Evolutionary conservation across 2,888 invertebrate species (phyloP), one percentile per base, ranked within the genome.

Genomic region (Agonopterix alstromeriana): DNA sequence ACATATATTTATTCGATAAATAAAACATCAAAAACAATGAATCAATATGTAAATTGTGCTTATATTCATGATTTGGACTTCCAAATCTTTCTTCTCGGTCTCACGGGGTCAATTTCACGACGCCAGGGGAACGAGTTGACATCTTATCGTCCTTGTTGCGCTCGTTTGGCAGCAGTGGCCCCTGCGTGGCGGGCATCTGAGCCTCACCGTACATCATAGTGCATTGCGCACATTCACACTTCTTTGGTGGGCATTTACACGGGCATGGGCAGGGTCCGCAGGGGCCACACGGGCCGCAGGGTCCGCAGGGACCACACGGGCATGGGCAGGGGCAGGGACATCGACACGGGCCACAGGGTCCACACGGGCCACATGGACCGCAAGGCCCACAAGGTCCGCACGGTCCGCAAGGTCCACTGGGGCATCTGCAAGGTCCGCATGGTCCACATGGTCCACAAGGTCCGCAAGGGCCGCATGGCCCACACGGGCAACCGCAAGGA

Each of bases 241-340:
- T 63, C 54, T 61, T 63, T 10, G 56, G 49, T 10, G 46, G 57
- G 46, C 42, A 53, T 43, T 14, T 14, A 42, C 56, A 60, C 50
- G 45, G 47, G 8, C 70, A 69, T 0, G 68, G 61, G 0, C 65
- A 70, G 0, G 71, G 70, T 0, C 65, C 59, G 10, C 66, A 72
- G 0, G 64, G 72, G 14, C 55, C 59, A 14, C 64, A 69, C 10
- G 70, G 70, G 0, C 77, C 73, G n/a, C 76, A 73, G 0, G 79
- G 77, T 0, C 74, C 70, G 36, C 75, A 77, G 0, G 73, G 67
- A 0, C 70, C 66, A 14, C 70, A 70, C 0, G 69, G 62, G 0
- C 63, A 69, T 0, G 65, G 63, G 4, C 63, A 57, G 2, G 65
- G 63, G 4, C 63, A 57, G 2, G 50, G 48, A 43, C 49, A 47